phyloP scores from a whole-genome alignment of 1,140 invertebrate species.

The Zaprionus davidi region DNA sequence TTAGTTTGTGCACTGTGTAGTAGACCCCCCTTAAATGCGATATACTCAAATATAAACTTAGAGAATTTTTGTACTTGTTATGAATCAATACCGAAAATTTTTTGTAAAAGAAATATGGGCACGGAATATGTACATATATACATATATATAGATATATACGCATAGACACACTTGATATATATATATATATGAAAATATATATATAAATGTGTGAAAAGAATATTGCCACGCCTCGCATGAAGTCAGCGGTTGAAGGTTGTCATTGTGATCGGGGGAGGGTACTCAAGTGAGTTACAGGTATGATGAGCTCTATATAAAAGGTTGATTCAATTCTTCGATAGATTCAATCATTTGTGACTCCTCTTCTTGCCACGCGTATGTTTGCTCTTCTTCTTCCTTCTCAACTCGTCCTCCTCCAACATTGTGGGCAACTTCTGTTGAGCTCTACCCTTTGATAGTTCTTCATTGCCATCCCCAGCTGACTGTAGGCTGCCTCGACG shows the following conservation, averaged over 20 bases:
- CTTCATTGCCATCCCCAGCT: not conserved
- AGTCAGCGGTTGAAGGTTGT: not conserved
- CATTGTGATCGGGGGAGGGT: no score
- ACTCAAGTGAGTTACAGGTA: no score
- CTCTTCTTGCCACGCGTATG: slow-evolving; percentile 21
- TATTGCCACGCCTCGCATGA: no score
- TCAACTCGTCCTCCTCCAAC: not conserved
- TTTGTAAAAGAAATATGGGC: slow-evolving; percentile 3
- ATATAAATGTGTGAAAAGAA: not conserved
- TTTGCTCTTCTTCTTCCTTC: slow-evolving; percentile 22
- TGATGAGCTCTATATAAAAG: not conserved
- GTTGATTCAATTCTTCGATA: not conserved
- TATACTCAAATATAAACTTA: not conserved
- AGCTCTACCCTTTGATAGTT: not conserved
- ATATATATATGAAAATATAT: not conserved
- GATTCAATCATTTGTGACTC: slow-evolving; percentile 10
- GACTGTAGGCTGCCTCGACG: not conserved
- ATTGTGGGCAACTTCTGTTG: not conserved
- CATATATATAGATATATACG: not conserved
- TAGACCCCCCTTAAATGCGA: not conserved
- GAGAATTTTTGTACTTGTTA: not conserved
- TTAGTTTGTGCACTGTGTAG: not conserved
- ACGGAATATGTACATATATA: not conserved
- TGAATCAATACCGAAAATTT: slow-evolving; percentile 2
- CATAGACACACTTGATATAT: not conserved